phyloP scores from a whole-genome alignment of 2,113 vertebrate genomes.

The Pygoscelis adeliae region DNA sequence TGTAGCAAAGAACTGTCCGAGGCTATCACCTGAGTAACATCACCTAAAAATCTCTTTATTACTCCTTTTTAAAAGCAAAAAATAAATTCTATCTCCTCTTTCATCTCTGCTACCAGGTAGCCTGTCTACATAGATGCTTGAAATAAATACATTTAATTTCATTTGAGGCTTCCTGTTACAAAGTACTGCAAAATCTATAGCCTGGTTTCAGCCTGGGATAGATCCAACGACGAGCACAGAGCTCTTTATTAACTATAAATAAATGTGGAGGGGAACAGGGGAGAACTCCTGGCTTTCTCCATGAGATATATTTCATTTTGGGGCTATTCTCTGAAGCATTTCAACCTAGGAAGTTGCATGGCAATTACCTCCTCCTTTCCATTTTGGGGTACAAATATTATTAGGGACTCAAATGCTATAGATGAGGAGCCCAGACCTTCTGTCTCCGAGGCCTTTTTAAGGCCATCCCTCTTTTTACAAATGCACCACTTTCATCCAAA shows the following conservation, averaged over 20 bases:
- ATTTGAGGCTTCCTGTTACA: background rate
- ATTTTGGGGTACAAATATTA: background rate
- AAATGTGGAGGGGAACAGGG: background rate
- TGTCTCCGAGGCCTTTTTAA: background rate
- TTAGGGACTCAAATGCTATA: background rate
- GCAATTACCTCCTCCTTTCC: background rate
- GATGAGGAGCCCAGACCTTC: background rate
- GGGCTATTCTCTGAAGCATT: background rate
- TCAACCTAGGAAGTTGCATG: background rate
- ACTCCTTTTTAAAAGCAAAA: background rate
- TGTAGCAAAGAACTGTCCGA: background rate
- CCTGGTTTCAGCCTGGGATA: background rate
- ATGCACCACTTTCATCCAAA: background rate
- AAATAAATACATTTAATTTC: background rate
- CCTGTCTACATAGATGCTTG: conserved; percentile 19
- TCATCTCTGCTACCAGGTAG: background rate
- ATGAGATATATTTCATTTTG: background rate
- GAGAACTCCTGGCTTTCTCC: background rate
- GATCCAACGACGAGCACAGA: background rate
- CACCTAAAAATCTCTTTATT: background rate
- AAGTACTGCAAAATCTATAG: background rate
- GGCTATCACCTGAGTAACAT: background rate
- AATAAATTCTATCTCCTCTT: background rate
- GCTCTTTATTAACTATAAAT: background rate
- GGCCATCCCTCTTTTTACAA: background rate